Conservation (phyloP, 2,797 vertebrate species). For the Pangasius sanitwongsei region DNA sequence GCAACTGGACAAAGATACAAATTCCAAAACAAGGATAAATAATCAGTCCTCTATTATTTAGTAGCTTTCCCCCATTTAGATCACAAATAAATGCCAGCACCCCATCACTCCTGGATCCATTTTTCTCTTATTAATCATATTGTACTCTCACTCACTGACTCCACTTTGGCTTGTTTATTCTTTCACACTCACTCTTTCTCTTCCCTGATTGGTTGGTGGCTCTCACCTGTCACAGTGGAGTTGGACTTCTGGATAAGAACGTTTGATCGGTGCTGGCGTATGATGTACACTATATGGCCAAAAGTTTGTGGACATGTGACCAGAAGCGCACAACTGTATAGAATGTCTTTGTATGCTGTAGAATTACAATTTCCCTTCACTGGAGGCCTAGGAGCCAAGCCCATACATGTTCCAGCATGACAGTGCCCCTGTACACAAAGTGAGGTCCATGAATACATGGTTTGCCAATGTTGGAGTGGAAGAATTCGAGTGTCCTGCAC, state of each 20-base stretch:
- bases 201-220: neutral
- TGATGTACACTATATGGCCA: neutral
- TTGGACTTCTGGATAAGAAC: neutral
- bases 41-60: neutral
- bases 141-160: neutral
- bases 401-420: neutral
- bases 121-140: neutral
- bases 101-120: neutral
- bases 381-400: neutral
- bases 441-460: neutral
- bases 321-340: neutral
- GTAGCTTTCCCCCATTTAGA: neutral
- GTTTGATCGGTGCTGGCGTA: neutral
- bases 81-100: neutral
- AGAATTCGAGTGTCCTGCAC: neutral
- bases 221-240: neutral
- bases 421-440: neutral
- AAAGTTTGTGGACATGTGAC: neutral
- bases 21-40: neutral
- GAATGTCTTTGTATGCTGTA: neutral
- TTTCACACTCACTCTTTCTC: neutral
- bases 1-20: neutral
- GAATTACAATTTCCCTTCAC: neutral
- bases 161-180: neutral
- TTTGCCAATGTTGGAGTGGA: neutral